Evolutionary conservation across 1,140 invertebrate species (phyloP).

Genomic region (Rhagoletis pomonella): DNA sequence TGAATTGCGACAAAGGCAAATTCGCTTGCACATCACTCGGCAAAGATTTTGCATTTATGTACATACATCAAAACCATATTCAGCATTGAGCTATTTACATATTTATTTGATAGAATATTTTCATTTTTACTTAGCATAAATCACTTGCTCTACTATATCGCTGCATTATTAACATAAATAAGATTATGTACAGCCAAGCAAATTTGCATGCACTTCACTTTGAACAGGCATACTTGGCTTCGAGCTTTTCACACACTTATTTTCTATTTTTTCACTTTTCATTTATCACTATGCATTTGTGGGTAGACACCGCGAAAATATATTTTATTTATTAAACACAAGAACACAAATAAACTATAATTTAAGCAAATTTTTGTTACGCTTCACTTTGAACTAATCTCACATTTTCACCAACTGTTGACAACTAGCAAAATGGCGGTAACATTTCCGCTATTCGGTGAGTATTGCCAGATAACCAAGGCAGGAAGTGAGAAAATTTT

Average conservation of each 20-base stretch:
- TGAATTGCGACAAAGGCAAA: no score
- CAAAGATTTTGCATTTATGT: no score
- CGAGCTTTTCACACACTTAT: neutral
- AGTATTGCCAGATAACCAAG: neutral
- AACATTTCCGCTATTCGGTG: neutral
- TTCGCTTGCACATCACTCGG: no score
- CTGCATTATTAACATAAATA: no score
- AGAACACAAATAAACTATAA: neutral
- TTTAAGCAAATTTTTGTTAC: neutral
- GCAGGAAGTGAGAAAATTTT: neutral
- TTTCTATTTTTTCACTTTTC: neutral
- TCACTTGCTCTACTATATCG: no score
- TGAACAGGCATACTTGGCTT: no score
- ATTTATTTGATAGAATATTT: no score
- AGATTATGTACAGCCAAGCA: no score
- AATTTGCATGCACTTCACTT: no score
- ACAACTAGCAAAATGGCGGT: neutral
- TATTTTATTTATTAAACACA: neutral
- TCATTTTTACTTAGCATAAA: no score
- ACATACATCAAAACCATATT: no score
- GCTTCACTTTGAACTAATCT: neutral
- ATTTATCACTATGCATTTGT: neutral
- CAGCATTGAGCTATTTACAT: no score
- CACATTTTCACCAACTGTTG: neutral
- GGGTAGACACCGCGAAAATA: neutral